A percentile compares a stretch with the other conserved stretches of the same genome.
These are phyloP conservation scores for Psammodynastes pulverulentus DNA, from an alignment of 2,113 vertebrate species.

Conservation along the genomic window DNA sequence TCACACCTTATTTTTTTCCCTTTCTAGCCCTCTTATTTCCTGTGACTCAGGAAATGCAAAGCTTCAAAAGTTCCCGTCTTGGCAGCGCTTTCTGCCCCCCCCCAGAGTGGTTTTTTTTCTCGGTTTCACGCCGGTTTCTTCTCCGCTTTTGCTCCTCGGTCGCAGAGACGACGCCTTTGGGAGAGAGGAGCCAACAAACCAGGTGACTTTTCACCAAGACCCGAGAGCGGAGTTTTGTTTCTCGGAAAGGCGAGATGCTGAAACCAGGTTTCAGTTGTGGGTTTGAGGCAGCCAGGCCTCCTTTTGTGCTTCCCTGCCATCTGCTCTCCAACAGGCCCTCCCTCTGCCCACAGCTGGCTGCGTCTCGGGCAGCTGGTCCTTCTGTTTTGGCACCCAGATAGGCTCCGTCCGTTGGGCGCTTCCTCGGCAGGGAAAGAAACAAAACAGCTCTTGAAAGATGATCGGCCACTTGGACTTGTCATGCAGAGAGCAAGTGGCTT, in stretches of 20 bases:
- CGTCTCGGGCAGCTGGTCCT: background rate
- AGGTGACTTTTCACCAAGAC: background rate
- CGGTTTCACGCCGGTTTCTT: background rate
- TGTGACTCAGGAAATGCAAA: background rate
- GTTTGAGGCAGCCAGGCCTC: background rate
- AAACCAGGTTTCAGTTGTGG: background rate
- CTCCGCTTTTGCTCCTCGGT: background rate
- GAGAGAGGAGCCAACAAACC: background rate
- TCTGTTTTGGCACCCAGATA: background rate
- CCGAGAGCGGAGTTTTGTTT: background rate
- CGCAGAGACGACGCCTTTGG: background rate
- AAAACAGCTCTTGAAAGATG: background rate
- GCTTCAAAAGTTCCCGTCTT: background rate
- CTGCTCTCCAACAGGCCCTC: background rate
- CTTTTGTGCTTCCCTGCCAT: background rate
- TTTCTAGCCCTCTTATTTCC: background rate
- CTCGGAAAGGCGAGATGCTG: background rate
- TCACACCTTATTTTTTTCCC: background rate
- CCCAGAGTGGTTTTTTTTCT: too few relatives aligned
- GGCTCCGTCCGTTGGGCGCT: background rate
- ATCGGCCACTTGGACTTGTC: background rate
- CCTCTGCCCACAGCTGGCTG: background rate
- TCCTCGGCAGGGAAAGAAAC: fast-evolving
- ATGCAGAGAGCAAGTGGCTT: background rate
- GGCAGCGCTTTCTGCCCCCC: background rate